phyloP scores from a whole-genome alignment of 2,113 vertebrate genomes.

The Mirounga angustirostris region DNA sequence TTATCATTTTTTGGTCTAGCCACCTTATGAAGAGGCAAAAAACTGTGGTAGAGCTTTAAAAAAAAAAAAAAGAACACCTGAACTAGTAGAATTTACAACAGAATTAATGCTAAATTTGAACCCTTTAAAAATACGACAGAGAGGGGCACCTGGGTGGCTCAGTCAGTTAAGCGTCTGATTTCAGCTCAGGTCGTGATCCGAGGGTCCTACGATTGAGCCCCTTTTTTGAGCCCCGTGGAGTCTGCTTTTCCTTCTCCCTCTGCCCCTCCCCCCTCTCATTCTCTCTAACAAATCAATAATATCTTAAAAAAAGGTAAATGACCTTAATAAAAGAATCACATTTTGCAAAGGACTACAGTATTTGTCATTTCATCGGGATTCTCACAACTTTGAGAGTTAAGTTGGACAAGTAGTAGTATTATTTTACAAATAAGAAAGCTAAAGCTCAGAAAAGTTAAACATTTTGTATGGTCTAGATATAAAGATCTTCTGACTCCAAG shows the following conservation, averaged over 20 bases:
- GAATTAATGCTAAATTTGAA: conserved; percentile 24
- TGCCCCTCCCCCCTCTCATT: background rate
- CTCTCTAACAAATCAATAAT: background rate
- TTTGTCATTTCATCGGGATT: background rate
- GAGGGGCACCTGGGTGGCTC: background rate
- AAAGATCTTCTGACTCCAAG: background rate
- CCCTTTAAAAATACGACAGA: background rate
- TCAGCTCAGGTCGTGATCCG: background rate
- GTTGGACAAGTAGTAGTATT: background rate
- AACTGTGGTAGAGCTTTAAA: background rate
- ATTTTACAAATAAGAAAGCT: background rate
- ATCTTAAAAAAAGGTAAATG: background rate
- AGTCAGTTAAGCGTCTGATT: background rate
- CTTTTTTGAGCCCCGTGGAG: background rate
- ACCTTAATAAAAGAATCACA: background rate
- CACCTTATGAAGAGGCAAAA: conserved; percentile 5
- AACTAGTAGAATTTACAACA: background rate
- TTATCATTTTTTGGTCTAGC: background rate
- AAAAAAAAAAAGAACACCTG: background rate
- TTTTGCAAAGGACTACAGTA: conserved; percentile 27
- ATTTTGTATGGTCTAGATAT: background rate
- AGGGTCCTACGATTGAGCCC: background rate
- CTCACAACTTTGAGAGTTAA: conserved; percentile 13
- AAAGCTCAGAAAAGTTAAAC: conserved; percentile 14
- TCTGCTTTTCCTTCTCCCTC: background rate